These are phyloP conservation scores for Strix uralensis DNA, from an alignment of 2,113 vertebrate species.

Conservation along the genomic window DNA sequence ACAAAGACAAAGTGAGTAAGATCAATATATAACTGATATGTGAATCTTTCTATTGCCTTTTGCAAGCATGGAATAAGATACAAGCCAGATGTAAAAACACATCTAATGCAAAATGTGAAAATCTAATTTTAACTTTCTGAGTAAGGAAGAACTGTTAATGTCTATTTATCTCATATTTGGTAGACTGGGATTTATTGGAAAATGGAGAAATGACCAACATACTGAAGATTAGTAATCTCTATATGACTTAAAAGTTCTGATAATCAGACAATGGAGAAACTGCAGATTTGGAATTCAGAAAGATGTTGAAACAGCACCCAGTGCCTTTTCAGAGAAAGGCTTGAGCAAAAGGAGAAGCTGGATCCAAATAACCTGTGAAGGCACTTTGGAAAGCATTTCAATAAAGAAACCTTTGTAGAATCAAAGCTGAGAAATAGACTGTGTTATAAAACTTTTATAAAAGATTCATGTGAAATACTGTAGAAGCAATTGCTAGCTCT, in stretches of 20 bases:
- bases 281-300: background rate
- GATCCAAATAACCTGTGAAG: slow-evolving; percentile 34
- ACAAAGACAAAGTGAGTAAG: background rate
- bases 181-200: background rate
- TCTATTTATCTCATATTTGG: background rate
- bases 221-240: background rate
- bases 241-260: background rate
- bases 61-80: background rate
- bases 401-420: slow-evolving; percentile 31
- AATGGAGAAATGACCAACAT: background rate
- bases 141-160: background rate
- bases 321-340: background rate
- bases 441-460: slow-evolving; percentile 49
- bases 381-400: slow-evolving; percentile 15
- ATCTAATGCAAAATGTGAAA: background rate
- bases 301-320: background rate
- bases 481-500: slow-evolving; percentile 19
- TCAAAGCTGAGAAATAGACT: slow-evolving; percentile 14
- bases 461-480: slow-evolving; percentile 30
- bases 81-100: background rate
- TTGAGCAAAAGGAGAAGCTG: background rate
- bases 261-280: background rate
- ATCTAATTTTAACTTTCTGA: background rate
- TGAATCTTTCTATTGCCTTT: background rate
- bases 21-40: background rate